Base-by-base conservation (phyloP, 2,888 invertebrate genomes). In the Latrodectus hesperus region DNA sequence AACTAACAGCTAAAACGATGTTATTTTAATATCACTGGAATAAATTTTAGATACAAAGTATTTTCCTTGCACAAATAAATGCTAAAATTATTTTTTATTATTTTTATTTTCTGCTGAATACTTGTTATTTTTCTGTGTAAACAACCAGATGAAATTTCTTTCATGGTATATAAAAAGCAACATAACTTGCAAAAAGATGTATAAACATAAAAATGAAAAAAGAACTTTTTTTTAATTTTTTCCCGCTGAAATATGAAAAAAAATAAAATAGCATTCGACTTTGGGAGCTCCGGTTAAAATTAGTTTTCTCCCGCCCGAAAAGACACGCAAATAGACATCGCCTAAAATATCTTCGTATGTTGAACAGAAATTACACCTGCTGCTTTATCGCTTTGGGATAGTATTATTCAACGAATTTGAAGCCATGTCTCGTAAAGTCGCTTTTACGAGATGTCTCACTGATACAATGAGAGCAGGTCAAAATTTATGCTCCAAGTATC, bases 401-500 rank as follows among this genome's bases (percentile, higher is more conserved):
- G 22, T 68, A 67, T 77, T 77, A 53, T 67, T 76, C 76, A 76
- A 65, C 65, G 76, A 10, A 17, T 76, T 76, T 76, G 38, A 52
- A 49, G 22, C 51, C 26, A 51, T 16, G 49, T 49, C 16, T 14
- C 22, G 53, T 17, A 68, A 77, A 67, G 77, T 53, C 77, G 68
- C 67, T 26, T 77, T 77, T 77, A 77, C 68, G 77, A 77, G 68
- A 51, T 17, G 22, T 68, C 22, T 52, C 51, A 51, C 12, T 22
- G 49, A 64, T 64, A 26, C 51, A 53, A 68, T 53, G 53, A 68
- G 77, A 51, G 60, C 64, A 51, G 65, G 52, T 67, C 67, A 77
- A 77, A 77, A 77, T 77, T 77, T 77, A 77, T 77, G 77, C 67
- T 22, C 22, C n/a, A 77, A 77, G 68, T 68, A 77, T 68, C 52